Evolutionary conservation across 2,113 vertebrate genomes (phyloP).

Genomic region (Hemibagrus wyckioides): DNA sequence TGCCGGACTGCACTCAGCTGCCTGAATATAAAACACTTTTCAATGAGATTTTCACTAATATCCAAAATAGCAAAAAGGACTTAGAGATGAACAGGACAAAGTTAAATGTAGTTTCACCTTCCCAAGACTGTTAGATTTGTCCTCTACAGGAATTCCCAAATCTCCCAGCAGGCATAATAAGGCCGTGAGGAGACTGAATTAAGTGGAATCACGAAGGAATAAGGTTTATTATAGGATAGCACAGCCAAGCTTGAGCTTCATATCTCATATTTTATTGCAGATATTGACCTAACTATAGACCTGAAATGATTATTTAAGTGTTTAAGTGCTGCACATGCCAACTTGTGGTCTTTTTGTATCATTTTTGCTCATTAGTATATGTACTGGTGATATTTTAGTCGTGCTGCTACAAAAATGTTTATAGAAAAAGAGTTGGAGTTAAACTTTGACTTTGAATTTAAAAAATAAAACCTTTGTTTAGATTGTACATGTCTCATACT

Average conservation of each 20-base stretch:
- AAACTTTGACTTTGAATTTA: neutral
- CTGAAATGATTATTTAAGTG: neutral
- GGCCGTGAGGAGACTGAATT: neutral
- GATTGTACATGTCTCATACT: neutral
- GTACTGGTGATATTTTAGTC: neutral
- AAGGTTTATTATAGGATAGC: slow-evolving; percentile 59
- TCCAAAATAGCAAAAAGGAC: slow-evolving; percentile 91
- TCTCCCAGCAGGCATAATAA: slow-evolving; percentile 19
- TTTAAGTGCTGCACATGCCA: neutral
- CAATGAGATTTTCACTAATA: slow-evolving; percentile 89
- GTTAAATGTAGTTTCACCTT: slow-evolving; percentile 5
- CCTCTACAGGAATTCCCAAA: neutral
- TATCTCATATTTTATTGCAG: neutral
- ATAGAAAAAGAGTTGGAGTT: neutral
- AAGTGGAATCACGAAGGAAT: slow-evolving; percentile 44
- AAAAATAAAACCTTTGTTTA: neutral
- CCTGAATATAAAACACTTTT: slow-evolving; percentile 93
- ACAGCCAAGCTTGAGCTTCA: slow-evolving; percentile 12
- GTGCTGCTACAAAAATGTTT: neutral
- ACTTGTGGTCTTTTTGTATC: neutral
- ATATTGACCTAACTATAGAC: neutral
- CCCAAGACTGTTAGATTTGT: neutral
- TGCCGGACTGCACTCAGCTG: slow-evolving; percentile 60
- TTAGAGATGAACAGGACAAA: slow-evolving; percentile 79
- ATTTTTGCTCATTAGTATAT: neutral